Base-by-base conservation (phyloP, 1,140 invertebrate species). In the Archegozetes longisetosus region DNA sequence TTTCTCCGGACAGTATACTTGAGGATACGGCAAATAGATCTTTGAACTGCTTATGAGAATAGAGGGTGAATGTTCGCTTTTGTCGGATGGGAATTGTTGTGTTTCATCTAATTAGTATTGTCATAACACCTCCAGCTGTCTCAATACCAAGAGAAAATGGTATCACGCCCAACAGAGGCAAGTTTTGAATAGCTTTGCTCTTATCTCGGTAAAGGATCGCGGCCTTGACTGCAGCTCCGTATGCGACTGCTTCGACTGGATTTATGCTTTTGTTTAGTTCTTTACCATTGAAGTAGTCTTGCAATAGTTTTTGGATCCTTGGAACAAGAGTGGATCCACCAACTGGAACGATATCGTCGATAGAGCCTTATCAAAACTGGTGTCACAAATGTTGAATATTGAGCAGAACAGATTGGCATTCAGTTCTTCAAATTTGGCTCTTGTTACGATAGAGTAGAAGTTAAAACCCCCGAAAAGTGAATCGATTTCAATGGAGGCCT, bases 291-390 rank as follows among this genome's bases (percentile, higher is more conserved):
- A 82, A 82, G 69, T 79, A 82, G 61, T 82, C 79, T 62, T 79
- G 76, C 4, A 82, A 70, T 1, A 83, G 68, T 61, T 92, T 92
- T 75, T 97, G 93, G 59, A 98, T 88, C 74, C 96, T 97, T 49
- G 94, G 94, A 67, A 98, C 97, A 76, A 93, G 84, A 32, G 93
- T 97, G n/a, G 93, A 97, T 32, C 94, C 94, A 65, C 94, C 94
- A 54, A 98, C 93, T 25, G 98, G 75, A 28, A 98, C 93, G 66
- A 98, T 93, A 66, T 98, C 94, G 68, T 98, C 82, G 64, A 98
- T 88, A 61, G 69, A 12, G 56, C 53, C 53, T 72, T 73, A 58
- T 70, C 67, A 32, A 75, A 25, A 54, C 70, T 71, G 22, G 73
- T 71, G 40, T 69, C 64, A 47, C 60, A 17, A 14, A 68, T 47